Conservation (phyloP, 2,113 vertebrate genomes). For the Odocoileus hemionus region DNA sequence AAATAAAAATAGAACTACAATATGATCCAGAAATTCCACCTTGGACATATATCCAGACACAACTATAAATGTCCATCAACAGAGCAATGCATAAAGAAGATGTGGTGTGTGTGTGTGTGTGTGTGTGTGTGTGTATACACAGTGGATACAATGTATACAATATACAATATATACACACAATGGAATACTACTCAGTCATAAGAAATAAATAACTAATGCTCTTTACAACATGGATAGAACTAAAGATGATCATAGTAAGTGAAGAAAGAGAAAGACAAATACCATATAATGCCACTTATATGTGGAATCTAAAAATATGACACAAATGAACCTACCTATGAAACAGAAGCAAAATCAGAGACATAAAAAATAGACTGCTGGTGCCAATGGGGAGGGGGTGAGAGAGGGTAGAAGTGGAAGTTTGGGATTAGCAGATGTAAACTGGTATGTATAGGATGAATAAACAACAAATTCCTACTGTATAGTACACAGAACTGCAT, state of each 20-base stretch:
- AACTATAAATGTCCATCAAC: background rate
- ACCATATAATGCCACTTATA: background rate
- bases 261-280: background rate
- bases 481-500: background rate
- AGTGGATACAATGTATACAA: too few species aligned
- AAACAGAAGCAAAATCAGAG: background rate
- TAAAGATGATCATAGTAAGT: too few species aligned
- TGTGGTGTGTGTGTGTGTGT: background rate
- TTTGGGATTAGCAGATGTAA: background rate
- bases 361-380: background rate
- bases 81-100: background rate
- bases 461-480: background rate
- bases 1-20: background rate
- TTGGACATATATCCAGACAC: background rate
- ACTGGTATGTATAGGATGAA: background rate
- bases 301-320: background rate
- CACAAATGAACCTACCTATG: background rate
- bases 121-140: accelerated
- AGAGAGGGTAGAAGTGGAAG: background rate
- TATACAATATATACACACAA: too few species aligned
- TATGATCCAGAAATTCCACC: background rate
- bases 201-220: too few species aligned
- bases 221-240: too few species aligned
- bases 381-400: background rate
- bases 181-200: too few species aligned